phyloP scores from a whole-genome alignment of 2,797 vertebrate species.

The Pristis pectinata region DNA sequence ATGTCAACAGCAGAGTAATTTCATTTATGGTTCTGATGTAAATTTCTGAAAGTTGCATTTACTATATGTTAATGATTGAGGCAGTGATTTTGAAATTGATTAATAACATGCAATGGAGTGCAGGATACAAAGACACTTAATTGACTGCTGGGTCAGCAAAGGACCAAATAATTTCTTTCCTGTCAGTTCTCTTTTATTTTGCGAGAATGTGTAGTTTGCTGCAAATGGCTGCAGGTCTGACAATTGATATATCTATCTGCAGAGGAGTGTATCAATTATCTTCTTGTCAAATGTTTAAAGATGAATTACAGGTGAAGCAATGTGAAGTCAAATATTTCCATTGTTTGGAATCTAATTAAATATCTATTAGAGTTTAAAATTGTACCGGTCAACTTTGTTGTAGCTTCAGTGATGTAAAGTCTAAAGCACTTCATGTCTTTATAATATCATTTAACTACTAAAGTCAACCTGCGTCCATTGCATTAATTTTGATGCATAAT shows the following conservation, averaged over 20 bases:
- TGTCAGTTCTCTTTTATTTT: not conserved
- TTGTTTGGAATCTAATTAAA: constrained; percentile 1
- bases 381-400: not conserved
- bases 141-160: not conserved
- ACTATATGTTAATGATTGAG: not conserved
- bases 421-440: not conserved
- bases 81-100: not conserved
- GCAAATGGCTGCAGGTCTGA: not conserved
- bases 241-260: not conserved
- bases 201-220: not conserved
- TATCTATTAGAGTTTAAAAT: not conserved
- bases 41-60: not conserved
- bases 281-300: not conserved
- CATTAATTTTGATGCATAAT: not conserved
- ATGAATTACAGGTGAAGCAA: not conserved
- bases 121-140: not conserved
- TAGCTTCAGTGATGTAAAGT: not conserved
- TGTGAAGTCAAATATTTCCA: not conserved
- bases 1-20: not conserved
- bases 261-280: not conserved
- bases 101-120: not conserved
- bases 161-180: not conserved
- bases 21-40: not conserved
- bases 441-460: not conserved
- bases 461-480: not conserved